Evolutionary conservation across 1,140 invertebrate species (phyloP), one percentile per base, ranked within the genome.

Genomic region (Octopus bimaculoides): DNA sequence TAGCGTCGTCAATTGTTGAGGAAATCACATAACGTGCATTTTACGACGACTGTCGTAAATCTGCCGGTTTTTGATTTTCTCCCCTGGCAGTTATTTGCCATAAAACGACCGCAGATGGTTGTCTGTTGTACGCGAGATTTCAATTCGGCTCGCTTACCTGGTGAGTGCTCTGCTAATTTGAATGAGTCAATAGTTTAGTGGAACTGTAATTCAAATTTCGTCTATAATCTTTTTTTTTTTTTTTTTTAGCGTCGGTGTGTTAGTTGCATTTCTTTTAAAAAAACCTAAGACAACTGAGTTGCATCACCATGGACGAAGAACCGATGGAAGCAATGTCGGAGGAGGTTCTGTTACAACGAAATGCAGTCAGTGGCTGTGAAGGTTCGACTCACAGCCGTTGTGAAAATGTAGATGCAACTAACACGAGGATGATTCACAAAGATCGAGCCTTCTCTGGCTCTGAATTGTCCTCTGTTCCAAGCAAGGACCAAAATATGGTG

Each of bases 51-150:
- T 71, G 66, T 71, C 66, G 66, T 71, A 71, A 71, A 71, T n/a
- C 14, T n/a, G 26, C 14, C 17, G 26, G 5, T n/a, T 20, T 71
- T 71, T 71, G 5, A n/a, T 71, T 71, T 17, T 20, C 14, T 14
- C 66, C 26, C 66, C 66, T 71, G 66, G 6, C 66, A 71, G 66
- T 71, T 71, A 71, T 71, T 71, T 71, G 66, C 66, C 66, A 20
- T 20, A 71, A 71, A 71, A 14, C 66, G 66, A 20, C 26, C 66
- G 8, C 9, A 71, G 14, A 71, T 71, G 66, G 66, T 20, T 20
- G 14, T 71, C 56, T 61, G 56, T 61, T 61, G 9, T 17, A 12
- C 66, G 9, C 14, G 8, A 20, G 26, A 41, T 41, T 41, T 41
- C 26, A 41, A 41, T 41, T 41, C 26, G 26, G 26, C 26, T 41